Conservation (phyloP, 2,888 invertebrate genomes). For the Melolontha melolontha region DNA sequence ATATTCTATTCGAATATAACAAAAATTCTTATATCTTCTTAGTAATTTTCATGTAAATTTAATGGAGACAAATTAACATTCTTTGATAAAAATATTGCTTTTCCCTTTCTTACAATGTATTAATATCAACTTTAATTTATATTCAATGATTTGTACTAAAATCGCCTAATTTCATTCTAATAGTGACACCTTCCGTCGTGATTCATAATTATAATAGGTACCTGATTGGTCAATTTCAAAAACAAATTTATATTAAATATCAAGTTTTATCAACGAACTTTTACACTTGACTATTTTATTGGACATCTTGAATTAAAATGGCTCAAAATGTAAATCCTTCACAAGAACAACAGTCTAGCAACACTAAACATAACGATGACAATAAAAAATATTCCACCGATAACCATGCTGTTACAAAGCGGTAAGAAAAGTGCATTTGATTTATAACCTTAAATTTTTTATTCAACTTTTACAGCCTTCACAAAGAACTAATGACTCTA, state of each 20-base stretch:
- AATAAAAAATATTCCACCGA: conserved; percentile 77
- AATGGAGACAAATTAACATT: too few relatives aligned
- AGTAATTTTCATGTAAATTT: too few relatives aligned
- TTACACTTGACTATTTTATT: conserved; percentile 15
- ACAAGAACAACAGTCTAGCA: conserved; percentile 76
- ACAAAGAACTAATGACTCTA: conserved; percentile 89
- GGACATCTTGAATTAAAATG: conserved; percentile 67
- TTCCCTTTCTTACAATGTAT: too few relatives aligned
- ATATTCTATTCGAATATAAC: too few relatives aligned
- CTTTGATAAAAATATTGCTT: too few relatives aligned
- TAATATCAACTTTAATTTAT: too few relatives aligned
- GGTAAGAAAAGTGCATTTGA: conserved; percentile 69
- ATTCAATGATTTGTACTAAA: too few relatives aligned
- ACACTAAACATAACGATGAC: conserved; percentile 84
- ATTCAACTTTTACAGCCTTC: conserved; percentile 71
- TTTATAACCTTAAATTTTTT: conserved; percentile 40
- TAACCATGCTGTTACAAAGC: conserved; percentile 91
- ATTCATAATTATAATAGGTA: background rate
- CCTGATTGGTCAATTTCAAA: conserved; percentile 50
- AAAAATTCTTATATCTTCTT: too few relatives aligned
- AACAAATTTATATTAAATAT: conserved; percentile 44
- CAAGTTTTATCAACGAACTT: conserved; percentile 44
- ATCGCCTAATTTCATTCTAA: too few relatives aligned
- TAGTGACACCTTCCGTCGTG: conserved; percentile 5
- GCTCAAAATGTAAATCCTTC: conserved; percentile 90